phyloP scores from a whole-genome alignment of 2,113 vertebrate genomes.

The Dasyurus viverrinus region DNA sequence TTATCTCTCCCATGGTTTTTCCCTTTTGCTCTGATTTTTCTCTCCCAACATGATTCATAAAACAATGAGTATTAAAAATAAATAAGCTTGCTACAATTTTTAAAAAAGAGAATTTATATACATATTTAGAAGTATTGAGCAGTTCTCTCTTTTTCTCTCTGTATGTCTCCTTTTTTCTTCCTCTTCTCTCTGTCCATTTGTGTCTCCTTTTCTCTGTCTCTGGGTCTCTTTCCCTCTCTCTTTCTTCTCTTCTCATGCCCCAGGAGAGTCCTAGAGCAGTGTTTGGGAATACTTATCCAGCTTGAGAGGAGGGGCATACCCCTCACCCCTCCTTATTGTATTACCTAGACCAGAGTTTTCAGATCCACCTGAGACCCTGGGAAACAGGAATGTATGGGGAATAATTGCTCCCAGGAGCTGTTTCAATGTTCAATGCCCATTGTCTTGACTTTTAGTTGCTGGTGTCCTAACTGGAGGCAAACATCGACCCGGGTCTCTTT shows the following conservation, averaged over 20 bases:
- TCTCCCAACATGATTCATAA: too few relatives aligned
- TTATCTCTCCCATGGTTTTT: too few relatives aligned
- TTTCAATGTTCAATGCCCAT: neutral
- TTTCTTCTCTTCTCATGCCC: neutral
- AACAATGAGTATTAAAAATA: too few relatives aligned
- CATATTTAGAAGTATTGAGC: neutral
- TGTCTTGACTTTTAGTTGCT: neutral
- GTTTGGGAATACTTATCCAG: neutral
- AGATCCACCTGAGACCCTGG: neutral
- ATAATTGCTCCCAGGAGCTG: neutral
- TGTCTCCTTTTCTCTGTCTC: neutral
- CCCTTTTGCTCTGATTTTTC: too few relatives aligned
- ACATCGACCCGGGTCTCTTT: neutral
- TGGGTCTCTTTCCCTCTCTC: neutral
- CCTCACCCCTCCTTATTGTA: neutral
- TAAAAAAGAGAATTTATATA: neutral
- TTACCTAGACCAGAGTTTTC: neutral
- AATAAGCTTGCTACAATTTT: too few relatives aligned
- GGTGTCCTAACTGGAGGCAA: neutral
- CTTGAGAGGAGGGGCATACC: neutral
- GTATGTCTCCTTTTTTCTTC: neutral
- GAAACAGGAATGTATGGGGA: neutral
- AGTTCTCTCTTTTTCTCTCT: neutral
- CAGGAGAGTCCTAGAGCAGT: neutral
- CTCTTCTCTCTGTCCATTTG: neutral